These are phyloP conservation scores for Drosophila murphyi DNA, from an alignment of 1,140 invertebrate genomes.

Conservation along the genomic window DNA sequence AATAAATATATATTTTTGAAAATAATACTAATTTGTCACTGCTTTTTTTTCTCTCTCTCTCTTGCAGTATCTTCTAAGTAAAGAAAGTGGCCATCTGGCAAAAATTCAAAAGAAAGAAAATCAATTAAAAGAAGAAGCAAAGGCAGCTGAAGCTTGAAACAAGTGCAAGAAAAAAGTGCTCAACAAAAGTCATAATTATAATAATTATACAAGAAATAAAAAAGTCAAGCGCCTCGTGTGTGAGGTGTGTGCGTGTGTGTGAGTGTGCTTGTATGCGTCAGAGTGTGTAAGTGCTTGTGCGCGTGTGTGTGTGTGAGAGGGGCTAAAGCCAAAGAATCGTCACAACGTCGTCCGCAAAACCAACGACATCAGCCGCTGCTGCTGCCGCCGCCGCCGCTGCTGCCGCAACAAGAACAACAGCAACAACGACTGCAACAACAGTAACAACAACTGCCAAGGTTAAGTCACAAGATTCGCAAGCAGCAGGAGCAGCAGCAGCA, in stretches of 20 bases:
- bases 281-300: slow-evolving; percentile 35
- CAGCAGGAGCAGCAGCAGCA: slow-evolving; percentile 46
- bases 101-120: slow-evolving; percentile 28
- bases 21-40: slow-evolving; percentile 3
- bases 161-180: slow-evolving; percentile 53
- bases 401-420: slow-evolving; percentile 10
- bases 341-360: slow-evolving; percentile 78
- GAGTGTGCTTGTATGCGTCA: slow-evolving; percentile 28
- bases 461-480: slow-evolving; percentile 42
- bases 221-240: slow-evolving; percentile 12
- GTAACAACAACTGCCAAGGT: slow-evolving; percentile 9
- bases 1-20: not conserved
- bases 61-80: slow-evolving; percentile 57
- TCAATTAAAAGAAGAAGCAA: slow-evolving; percentile 41
- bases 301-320: slow-evolving; percentile 7
- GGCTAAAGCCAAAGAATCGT: slow-evolving; percentile 26
- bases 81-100: slow-evolving; percentile 51
- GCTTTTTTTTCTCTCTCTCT: slow-evolving; percentile 10
- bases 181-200: slow-evolving; percentile 27
- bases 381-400: slow-evolving; percentile 67
- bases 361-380: slow-evolving; percentile 70
- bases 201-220: not conserved
- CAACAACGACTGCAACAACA: not conserved
- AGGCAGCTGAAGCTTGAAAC: slow-evolving; percentile 27
- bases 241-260: slow-evolving; percentile 30